phyloP scores from a whole-genome alignment of 2,113 vertebrate species.

The Osmerus eperlanus region DNA sequence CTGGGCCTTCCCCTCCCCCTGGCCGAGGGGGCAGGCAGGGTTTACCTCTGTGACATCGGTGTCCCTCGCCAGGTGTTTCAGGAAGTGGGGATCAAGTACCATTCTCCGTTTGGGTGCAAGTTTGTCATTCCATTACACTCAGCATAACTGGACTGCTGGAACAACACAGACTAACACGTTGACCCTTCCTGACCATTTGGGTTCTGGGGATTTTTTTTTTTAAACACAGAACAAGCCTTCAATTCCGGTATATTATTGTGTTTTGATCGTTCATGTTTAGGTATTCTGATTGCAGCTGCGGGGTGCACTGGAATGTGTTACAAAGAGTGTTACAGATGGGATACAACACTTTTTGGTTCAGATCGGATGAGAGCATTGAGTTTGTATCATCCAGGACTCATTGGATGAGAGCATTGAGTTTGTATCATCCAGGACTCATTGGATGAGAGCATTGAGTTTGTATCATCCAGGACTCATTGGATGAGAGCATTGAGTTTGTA shows the following conservation, averaged over 20 bases:
- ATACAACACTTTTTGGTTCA: too few species aligned
- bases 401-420: too few species aligned
- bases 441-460: too few species aligned
- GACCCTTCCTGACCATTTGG: slow-evolving; percentile 35
- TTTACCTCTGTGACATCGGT: slow-evolving; percentile 96
- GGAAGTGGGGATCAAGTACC: slow-evolving; percentile 95
- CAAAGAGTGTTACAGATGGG: too few species aligned
- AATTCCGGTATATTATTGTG: slow-evolving; percentile 28
- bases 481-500: too few species aligned
- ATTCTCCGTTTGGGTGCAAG: slow-evolving; percentile 96
- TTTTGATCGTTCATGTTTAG: slow-evolving; percentile 26
- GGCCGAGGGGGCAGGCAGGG: slow-evolving; percentile 83
- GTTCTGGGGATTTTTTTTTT: slow-evolving; percentile 21
- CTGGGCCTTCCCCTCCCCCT: slow-evolving; percentile 89
- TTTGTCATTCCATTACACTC: slow-evolving; percentile 96
- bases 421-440: too few species aligned
- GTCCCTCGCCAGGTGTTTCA: slow-evolving; percentile 92
- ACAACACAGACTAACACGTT: slow-evolving; percentile 18
- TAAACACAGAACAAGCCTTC: slow-evolving; percentile 6
- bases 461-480: too few species aligned
- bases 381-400: too few species aligned
- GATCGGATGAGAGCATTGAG: too few species aligned
- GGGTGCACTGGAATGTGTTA: slow-evolving; percentile 9
- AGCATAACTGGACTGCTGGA: slow-evolving; percentile 63
- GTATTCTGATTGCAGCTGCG: slow-evolving; percentile 18